Evolutionary conservation across 2,888 invertebrate genomes (phyloP).

Genomic region (Pilophorus perplexus): DNA sequence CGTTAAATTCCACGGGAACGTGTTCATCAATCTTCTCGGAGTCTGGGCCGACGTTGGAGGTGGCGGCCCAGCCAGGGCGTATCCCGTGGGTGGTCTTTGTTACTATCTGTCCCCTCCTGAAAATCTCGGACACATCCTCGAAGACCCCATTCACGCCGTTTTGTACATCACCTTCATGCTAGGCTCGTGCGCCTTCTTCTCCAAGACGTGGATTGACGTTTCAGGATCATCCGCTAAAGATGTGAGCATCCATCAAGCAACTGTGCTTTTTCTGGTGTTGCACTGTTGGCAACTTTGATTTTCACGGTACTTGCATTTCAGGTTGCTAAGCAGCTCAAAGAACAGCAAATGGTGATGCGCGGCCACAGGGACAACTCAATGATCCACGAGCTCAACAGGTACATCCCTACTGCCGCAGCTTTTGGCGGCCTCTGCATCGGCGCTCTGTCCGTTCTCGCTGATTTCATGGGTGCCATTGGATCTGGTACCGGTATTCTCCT

Average conservation of each 20-base stretch:
- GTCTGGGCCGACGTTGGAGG: conserved; percentile 99
- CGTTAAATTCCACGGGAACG: conserved; percentile 96
- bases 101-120: conserved; percentile 99
- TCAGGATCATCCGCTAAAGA: conserved; percentile 99
- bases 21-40: conserved; percentile 93
- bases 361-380: conserved; percentile 98
- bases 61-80: conserved; percentile 94
- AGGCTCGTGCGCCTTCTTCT: conserved; percentile 99
- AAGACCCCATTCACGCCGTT: conserved; percentile 94
- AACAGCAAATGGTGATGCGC: conserved; percentile 99
- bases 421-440: conserved; percentile 98
- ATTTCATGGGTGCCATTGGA: conserved; percentile 98
- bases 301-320: no score
- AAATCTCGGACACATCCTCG: conserved; percentile 88
- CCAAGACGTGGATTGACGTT: conserved; percentile 99
- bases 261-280: no score
- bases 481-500: conserved; percentile 97
- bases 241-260: no score
- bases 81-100: conserved; percentile 96
- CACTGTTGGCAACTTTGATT: no score
- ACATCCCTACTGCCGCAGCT: conserved; percentile 99
- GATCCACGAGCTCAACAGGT: conserved; percentile 98
- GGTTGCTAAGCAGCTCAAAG: conserved; percentile 98
- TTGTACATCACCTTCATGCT: conserved; percentile 98
- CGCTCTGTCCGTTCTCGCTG: conserved; percentile 95